phyloP scores from a whole-genome alignment of 2,888 invertebrate species.

The Disparrhopalites patrizii region DNA sequence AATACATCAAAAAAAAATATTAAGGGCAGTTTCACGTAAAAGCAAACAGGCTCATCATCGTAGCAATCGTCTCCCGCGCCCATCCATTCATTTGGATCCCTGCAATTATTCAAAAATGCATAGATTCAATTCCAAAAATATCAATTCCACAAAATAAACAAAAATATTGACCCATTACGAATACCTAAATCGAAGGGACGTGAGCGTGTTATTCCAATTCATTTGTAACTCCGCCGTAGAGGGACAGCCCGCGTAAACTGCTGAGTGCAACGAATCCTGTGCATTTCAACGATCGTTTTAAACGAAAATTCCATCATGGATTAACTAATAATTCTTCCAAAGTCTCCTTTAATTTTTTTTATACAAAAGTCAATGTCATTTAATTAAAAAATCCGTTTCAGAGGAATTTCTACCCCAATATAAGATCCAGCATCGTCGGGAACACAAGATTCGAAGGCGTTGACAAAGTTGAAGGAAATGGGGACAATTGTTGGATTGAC shows the following conservation, averaged over 20 bases:
- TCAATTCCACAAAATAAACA: neutral
- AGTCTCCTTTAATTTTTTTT: no score
- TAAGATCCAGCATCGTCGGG: neutral
- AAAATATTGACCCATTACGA: neutral
- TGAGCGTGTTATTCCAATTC: constrained; percentile 38
- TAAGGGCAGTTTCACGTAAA: constrained; percentile 30
- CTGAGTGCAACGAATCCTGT: constrained; percentile 10
- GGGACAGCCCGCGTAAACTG: constrained; percentile 30
- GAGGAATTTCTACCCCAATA: constrained; percentile 30
- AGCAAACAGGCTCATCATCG: constrained; percentile 30
- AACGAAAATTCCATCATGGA: no score
- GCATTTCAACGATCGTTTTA: no score
- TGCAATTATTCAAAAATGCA: neutral
- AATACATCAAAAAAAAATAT: constrained; percentile 35
- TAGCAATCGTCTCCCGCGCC: constrained; percentile 28
- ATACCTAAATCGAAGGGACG: constrained; percentile 34
- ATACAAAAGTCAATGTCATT: no score
- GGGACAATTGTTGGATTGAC: constrained; percentile 23
- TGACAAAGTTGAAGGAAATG: constrained; percentile 34
- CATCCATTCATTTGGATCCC: constrained; percentile 14
- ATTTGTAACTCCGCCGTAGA: constrained; percentile 31
- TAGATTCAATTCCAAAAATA: constrained; percentile 1
- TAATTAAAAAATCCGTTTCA: no score
- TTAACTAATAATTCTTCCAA: no score
- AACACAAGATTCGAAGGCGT: constrained; percentile 37